Percentiles rank a stretch among this genome's conserved stretches.
Evolutionary conservation across 2,113 vertebrate species (phyloP).

Genomic region (Corythaeola cristata): DNA sequence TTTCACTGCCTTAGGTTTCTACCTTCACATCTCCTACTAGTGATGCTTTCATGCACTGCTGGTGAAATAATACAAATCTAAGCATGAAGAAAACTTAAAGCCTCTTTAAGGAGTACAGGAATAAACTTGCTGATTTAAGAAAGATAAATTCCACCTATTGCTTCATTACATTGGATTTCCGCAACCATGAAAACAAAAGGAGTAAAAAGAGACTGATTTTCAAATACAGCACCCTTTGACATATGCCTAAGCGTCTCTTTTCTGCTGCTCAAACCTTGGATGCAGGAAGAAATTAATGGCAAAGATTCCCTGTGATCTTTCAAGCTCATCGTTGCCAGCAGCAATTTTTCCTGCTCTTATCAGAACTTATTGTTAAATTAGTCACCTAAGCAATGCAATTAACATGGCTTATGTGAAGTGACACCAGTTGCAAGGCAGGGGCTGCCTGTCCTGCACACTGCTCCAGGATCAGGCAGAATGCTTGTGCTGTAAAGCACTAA

Average conservation of each 20-base stretch:
- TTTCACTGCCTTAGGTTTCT: neutral
- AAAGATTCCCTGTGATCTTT: neutral
- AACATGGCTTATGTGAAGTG: neutral
- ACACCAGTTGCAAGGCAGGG: neutral
- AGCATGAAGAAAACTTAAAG: neutral
- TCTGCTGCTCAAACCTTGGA: neutral
- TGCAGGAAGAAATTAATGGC: neutral
- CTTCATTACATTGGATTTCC: neutral
- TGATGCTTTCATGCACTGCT: neutral
- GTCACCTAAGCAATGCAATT: neutral
- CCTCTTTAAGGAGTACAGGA: neutral
- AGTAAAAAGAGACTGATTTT: neutral
- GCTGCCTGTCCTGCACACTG: rapidly evolving
- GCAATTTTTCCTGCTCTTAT: neutral
- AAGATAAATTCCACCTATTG: neutral
- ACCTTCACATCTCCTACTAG: neutral
- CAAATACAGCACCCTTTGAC: neutral
- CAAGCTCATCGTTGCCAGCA: neutral
- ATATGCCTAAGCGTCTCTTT: neutral
- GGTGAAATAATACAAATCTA: neutral
- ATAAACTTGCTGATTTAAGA: neutral
- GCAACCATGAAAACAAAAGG: neutral
- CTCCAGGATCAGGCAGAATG: neutral
- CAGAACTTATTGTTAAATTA: neutral
- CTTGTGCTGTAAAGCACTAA: neutral